Percentiles rank a stretch among this genome's conserved stretches.
These are phyloP conservation scores for Lepidocyrtinus sp. DNA, from an alignment of 2,888 invertebrate species.

Conservation along the genomic window DNA sequence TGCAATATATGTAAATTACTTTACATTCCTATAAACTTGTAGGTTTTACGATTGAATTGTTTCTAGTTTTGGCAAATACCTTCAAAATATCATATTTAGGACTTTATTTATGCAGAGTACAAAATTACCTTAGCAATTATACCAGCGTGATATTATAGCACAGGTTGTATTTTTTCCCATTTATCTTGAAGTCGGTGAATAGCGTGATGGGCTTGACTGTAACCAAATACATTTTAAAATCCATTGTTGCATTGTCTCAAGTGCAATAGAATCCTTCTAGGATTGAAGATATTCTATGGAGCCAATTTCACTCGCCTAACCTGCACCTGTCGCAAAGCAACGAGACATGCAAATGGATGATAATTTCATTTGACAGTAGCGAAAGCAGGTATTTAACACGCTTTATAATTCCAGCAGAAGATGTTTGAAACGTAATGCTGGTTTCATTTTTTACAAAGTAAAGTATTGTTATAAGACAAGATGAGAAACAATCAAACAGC, in stretches of 20 bases:
- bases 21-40: too few relatives aligned
- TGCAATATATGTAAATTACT: too few relatives aligned
- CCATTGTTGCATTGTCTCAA: background rate
- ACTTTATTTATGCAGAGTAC: too few relatives aligned
- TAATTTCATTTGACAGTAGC: background rate
- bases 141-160: too few relatives aligned
- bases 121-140: too few relatives aligned
- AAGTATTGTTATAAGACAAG: background rate
- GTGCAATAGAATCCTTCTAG: background rate
- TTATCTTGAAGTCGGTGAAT: background rate
- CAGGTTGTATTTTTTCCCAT: background rate
- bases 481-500: background rate
- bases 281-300: background rate
- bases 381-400: background rate
- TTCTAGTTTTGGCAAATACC: too few relatives aligned
- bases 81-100: too few relatives aligned
- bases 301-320: background rate
- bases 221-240: background rate
- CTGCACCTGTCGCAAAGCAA: background rate
- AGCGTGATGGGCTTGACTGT: background rate
- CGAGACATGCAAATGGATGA: background rate
- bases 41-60: too few relatives aligned
- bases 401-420: background rate
- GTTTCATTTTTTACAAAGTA: background rate
- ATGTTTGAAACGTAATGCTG: background rate